Base-by-base conservation (phyloP, 2,888 invertebrate species). In the Phyto melanocephala region DNA sequence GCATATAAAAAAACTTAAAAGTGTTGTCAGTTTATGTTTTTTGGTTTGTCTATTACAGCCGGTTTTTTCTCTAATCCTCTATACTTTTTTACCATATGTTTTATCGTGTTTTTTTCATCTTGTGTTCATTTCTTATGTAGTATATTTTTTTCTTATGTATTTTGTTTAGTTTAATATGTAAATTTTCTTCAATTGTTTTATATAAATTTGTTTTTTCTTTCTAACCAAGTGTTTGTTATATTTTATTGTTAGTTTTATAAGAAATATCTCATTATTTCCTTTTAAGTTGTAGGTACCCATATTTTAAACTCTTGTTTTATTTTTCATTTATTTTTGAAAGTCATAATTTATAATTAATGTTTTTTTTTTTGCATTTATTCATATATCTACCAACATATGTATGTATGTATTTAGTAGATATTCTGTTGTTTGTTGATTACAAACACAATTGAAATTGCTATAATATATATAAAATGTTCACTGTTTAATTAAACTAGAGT, bases 11-110 rank as follows among this genome's bases (percentile, higher is more conserved):
- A n/a, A 65, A 68, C 60, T 77, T 74, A 70, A 72, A 81, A 76
- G 72, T 68, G 68, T 71, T 81, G 67, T 77, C 77, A 72, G 72
- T 79, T 74, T 75, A 50, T 52, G 56, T 72, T 77, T 77, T 54
- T 74, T 63, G 67, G 74, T 75, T 79, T 82, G 74, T 75, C 62
- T 79, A 70, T 75, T 79, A 72, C 79, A 72, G 75, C 58, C 82
- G 75, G 70, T 76, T 80, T 80, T 60, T 37, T 67, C 45, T 47
- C 37, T 58, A 58, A 50, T 58, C 20, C 37, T 62, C 37, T 60
- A 50, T 13, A 15, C 28, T 35, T 60, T 56, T 65, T 47, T 78
- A 60, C 56, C 65, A 67, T 81, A 63, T 54, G 50, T 78, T 72
- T 67, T 35, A 35, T 47, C 28, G 35, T 45, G 71, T 68, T 45